A percentile compares a stretch with the other conserved stretches of the same genome.
Conservation (phyloP, 2,797 vertebrate genomes). For the Gila robusta region DNA sequence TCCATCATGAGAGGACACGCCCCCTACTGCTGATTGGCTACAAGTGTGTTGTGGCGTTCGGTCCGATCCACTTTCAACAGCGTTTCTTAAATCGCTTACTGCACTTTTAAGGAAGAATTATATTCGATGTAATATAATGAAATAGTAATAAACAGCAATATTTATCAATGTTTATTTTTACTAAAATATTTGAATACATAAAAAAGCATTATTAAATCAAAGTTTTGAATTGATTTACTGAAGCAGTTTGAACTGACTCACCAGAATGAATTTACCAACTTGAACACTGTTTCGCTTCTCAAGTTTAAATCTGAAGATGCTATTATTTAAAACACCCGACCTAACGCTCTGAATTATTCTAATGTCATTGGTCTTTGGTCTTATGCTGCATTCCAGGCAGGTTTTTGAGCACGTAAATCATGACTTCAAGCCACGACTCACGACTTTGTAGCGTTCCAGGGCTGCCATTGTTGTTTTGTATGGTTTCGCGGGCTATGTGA, state of each 20-base stretch:
- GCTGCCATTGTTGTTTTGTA: too few species aligned
- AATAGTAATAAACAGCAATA: not conserved
- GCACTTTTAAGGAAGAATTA: too few species aligned
- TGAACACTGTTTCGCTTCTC: not conserved
- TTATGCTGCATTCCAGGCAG: not conserved
- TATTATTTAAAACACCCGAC: not conserved
- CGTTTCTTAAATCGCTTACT: too few species aligned
- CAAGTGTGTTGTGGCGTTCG: too few species aligned
- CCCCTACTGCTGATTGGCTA: too few species aligned
- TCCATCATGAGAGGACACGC: too few species aligned
- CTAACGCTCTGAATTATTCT: not conserved
- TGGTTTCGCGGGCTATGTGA: too few species aligned
- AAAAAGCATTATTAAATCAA: not conserved
- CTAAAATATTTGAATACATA: not conserved
- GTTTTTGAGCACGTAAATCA: too few species aligned
- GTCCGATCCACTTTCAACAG: too few species aligned
- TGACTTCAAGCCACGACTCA: too few species aligned
- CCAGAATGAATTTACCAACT: not conserved
- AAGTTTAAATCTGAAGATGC: not conserved
- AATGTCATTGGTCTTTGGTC: not conserved
- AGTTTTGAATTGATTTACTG: not conserved
- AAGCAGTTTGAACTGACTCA: not conserved
- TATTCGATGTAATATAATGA: not conserved
- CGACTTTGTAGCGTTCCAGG: too few species aligned
- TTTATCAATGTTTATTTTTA: not conserved